Evolutionary conservation across 2,888 invertebrate species (phyloP), one percentile per base, ranked within the genome.

Genomic region (Cheilosia variabilis): DNA sequence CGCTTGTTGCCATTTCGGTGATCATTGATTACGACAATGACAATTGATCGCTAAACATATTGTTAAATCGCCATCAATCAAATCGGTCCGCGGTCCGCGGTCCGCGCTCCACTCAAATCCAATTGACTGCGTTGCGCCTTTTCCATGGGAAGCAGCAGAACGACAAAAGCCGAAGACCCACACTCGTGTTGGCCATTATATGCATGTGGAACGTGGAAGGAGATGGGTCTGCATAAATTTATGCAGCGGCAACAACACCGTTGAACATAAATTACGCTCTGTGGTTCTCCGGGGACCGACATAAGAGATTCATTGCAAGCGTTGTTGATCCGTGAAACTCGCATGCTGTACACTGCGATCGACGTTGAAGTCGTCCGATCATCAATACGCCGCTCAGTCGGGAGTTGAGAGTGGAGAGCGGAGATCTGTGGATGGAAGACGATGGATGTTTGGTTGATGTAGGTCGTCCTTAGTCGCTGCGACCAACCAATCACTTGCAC

Each of bases 41-140:
- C 91, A 89, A 91, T 91, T 91, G 92, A 91, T 92, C 91, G 90
- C 90, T 89, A 88, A 90, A 90, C 90, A 90, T 89, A 88, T 89
- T 88, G 88, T 91, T 90, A 90, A 91, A 91, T 91, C 91, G 90
- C 89, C 91, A 92, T 92, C 91, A 90, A 92, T 92, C 92, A 92
- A 90, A 89, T 87, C 83, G 82, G 78, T 77, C 77, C 57, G 72
- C 62, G 37, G 17, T 73, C 63, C 66, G n/a, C 83, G 82, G 78
- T 77, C 77, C 57, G 72, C 62, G 37, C 24, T 73, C 63, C 66
- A 78, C 63, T 79, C 66, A 68, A 82, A 69, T 77, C 58, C 60
- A 73, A 75, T 69, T 58, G 81, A 77, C 73, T 77, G 45, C 37
- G 47, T 62, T 72, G 72, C 53, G 47, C 50, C 37, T 19, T 41